A percentile compares a stretch with the other conserved stretches of the same genome.
Evolutionary conservation across 2,888 invertebrate species (phyloP).

Genomic region (Cosmia trapezina): DNA sequence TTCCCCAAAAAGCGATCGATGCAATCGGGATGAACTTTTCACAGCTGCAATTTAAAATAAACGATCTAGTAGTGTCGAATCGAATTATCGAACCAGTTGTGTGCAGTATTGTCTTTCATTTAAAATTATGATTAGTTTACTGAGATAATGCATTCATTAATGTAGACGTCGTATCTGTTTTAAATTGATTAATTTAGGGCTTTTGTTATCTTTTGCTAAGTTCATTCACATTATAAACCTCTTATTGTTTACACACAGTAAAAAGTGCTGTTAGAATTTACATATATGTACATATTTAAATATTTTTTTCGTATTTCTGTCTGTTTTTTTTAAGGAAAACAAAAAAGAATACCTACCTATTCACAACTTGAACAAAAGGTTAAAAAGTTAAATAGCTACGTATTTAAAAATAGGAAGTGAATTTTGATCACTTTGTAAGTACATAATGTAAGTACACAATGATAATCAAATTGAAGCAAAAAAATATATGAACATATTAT

Average conservation of each 20-base stretch:
- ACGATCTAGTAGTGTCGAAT: background rate
- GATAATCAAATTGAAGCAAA: too few relatives aligned
- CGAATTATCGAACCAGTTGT: slow-evolving; percentile 8
- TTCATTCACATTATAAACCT: background rate
- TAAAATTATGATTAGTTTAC: slow-evolving; percentile 10
- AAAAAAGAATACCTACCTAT: too few relatives aligned
- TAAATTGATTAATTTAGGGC: background rate
- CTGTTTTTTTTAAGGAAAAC: background rate
- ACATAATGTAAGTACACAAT: too few relatives aligned
- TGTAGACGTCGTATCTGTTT: background rate
- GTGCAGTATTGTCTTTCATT: slow-evolving; percentile 6
- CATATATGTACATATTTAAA: too few relatives aligned
- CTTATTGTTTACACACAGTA: background rate
- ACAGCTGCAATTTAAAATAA: slow-evolving; percentile 25
- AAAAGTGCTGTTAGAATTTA: background rate
- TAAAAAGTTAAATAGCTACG: background rate
- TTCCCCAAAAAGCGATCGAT: slow-evolving; percentile 24
- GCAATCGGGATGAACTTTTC: slow-evolving; percentile 31
- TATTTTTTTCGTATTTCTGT: background rate
- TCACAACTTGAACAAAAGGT: slow-evolving; percentile 3
- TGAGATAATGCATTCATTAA: slow-evolving; percentile 8
- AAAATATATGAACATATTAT: too few relatives aligned
- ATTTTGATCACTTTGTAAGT: background rate
- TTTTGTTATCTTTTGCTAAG: background rate
- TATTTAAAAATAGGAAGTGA: background rate